phyloP scores from a whole-genome alignment of 2,113 vertebrate species.

The Sinosuthora webbiana region DNA sequence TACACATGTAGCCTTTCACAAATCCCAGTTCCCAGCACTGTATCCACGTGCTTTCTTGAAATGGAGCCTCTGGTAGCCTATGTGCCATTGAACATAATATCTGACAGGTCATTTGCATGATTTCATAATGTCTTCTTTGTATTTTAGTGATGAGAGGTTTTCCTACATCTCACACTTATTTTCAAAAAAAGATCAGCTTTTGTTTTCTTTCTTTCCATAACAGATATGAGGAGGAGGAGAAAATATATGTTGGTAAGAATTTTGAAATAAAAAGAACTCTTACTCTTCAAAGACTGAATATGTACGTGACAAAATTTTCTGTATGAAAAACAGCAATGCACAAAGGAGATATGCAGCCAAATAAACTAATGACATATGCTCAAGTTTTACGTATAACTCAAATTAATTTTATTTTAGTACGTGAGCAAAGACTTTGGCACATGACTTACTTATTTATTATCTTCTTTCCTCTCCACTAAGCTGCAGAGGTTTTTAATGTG shows the following conservation, averaged over 20 bases:
- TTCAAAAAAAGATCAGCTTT: neutral
- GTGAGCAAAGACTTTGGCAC: neutral
- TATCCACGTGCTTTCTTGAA: neutral
- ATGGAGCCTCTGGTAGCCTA: neutral
- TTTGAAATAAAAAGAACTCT: neutral
- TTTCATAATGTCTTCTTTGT: neutral
- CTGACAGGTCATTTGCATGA: neutral
- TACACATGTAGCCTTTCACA: rapidly evolving
- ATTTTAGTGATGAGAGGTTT: neutral
- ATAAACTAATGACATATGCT: neutral
- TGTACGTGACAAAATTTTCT: neutral
- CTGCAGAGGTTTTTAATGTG: neutral
- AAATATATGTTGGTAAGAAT: neutral
- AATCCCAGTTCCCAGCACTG: neutral
- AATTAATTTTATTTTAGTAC: neutral
- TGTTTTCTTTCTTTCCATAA: neutral
- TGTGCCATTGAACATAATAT: neutral
- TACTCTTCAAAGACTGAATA: neutral
- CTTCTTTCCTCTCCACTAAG: neutral
- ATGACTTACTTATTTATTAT: neutral
- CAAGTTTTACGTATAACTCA: neutral
- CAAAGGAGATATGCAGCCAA: neutral
- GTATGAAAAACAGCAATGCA: neutral
- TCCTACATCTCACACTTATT: neutral
- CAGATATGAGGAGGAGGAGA: neutral